Base-by-base conservation (phyloP, 2,797 vertebrate genomes). In the Propithecus perrieri region DNA sequence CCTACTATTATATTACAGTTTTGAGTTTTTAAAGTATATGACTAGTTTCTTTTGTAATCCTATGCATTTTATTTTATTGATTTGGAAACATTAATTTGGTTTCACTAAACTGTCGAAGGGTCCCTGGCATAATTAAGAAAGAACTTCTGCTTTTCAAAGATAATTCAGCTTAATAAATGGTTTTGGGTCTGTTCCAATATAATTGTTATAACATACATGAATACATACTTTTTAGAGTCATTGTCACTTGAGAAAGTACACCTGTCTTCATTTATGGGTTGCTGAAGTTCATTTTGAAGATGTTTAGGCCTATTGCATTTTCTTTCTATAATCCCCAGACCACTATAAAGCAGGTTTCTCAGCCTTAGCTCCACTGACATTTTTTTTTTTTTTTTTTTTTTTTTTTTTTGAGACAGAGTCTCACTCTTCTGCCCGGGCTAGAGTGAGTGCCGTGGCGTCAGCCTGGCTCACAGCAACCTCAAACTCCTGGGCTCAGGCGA, bases 81-180 rank as follows among this genome's bases (percentile, higher is more conserved):
- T 33, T 67, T 87, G 61, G 91, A 87, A 96, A 69, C 43, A 85
- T 5, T 41, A 48, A 79, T 46, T 91, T 76, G 14, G 43, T 43
- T 91, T 94, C 43, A 83, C 24, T 67, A 69, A 43, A 87, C 11
- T 38, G 43, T n/a, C 4, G 35, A 96, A 80, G 35, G 2, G 7
- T 87, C 50, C 43, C 83, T 12, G 33, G 67, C 35, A 91, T 38
- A 86, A 83, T 63, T 87, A 94, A 91, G 12, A 93, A 80, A 80
- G 14, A 90, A 75, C 53, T 8, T 93, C 43, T 96, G 43, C 24
- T 69, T 83, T 83, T 76, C 76, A 88, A 91, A 87, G 59, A 46
- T 69, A 57, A 83, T 63, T 78, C 46, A 76, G 50, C 8, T 59
- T 55, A 83, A 83, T 53, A 85, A 53, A 65, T 63, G 33, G 4